Conservation (phyloP, 2,113 vertebrate species). For the Crotophaga sulcirostris region DNA sequence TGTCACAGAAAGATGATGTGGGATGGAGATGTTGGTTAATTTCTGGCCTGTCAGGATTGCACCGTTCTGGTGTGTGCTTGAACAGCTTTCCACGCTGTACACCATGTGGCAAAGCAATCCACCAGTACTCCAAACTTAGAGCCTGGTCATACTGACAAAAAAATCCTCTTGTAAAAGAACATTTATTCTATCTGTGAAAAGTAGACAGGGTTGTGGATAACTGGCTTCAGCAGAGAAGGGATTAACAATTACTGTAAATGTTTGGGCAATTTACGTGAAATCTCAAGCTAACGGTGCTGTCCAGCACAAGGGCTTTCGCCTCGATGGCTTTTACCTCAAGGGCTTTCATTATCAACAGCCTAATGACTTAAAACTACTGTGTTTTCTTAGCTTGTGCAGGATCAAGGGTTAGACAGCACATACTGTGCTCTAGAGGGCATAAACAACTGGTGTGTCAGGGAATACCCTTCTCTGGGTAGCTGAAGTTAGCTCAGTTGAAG, state of each 20-base stretch:
- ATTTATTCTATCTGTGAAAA: background rate
- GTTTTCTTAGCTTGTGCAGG: background rate
- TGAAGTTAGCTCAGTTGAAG: background rate
- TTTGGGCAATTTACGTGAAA: background rate
- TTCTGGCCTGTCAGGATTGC: background rate
- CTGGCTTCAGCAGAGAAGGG: background rate
- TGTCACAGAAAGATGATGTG: background rate
- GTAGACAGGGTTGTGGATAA: background rate
- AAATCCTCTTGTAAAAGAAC: background rate
- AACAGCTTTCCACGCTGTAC: background rate
- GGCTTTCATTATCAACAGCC: background rate
- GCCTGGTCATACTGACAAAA: background rate
- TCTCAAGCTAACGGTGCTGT: background rate
- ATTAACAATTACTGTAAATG: background rate
- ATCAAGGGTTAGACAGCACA: background rate
- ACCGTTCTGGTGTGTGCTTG: background rate
- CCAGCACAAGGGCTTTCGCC: background rate
- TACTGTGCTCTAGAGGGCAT: background rate
- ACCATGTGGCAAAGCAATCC: background rate
- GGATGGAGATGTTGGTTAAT: background rate
- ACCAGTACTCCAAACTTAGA: background rate
- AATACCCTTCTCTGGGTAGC: background rate
- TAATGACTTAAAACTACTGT: background rate
- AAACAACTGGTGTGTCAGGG: background rate
- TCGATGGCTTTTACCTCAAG: background rate